Conservation (phyloP, 2,888 invertebrate species). For the Lysandra coridon region DNA sequence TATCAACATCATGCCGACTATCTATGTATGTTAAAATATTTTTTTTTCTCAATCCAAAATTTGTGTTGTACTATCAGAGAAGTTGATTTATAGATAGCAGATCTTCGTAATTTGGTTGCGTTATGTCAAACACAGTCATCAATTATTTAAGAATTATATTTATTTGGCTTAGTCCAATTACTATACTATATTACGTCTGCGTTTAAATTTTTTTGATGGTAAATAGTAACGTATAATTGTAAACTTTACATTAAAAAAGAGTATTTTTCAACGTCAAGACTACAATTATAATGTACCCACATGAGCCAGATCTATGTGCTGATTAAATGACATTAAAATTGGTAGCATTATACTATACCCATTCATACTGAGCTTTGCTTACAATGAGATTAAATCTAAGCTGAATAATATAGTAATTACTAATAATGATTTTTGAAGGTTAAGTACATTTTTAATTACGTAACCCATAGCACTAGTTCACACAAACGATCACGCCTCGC, state of each 20-base stretch:
- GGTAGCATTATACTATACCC: no score
- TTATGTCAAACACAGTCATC: background rate
- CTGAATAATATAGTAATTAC: no score
- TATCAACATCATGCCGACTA: background rate
- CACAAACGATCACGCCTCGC: conserved; percentile 69
- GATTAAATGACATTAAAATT: no score
- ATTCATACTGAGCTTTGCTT: no score
- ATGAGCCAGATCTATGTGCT: no score
- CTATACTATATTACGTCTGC: background rate
- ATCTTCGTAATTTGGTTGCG: background rate
- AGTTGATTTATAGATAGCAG: background rate
- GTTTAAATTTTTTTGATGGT: no score
- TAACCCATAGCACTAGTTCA: conserved; percentile 55
- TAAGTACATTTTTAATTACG: background rate
- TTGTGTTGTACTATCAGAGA: background rate
- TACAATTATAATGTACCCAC: no score
- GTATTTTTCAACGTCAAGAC: no score
- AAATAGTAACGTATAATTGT: no score
- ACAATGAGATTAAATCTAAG: no score
- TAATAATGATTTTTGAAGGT: background rate
- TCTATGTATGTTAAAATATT: background rate
- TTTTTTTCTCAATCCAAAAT: no score
- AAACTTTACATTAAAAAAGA: no score
- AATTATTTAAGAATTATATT: background rate
- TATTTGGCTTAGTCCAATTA: background rate